These are phyloP conservation scores for Amblyjoppa proteus DNA, from an alignment of 2,888 invertebrate species.

Conservation along the genomic window DNA sequence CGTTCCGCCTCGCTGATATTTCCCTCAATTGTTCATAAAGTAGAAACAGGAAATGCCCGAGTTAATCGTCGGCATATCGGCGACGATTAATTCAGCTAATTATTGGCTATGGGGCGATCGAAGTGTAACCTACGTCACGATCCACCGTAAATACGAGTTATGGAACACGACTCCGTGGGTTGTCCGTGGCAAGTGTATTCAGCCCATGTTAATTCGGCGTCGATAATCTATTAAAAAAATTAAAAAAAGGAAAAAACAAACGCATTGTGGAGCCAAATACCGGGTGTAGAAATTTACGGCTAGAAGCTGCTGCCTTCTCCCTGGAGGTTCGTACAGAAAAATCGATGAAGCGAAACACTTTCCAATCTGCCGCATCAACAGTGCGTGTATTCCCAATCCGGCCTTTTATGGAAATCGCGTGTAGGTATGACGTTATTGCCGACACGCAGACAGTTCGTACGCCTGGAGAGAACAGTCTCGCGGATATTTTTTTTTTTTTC, in stretches of 20 bases:
- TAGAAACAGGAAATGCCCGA: neutral
- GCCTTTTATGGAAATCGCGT: slow-evolving; percentile 66
- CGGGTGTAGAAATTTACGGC: neutral
- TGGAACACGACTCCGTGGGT: neutral
- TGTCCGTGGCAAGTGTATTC: neutral
- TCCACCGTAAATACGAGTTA: neutral
- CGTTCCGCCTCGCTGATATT: slow-evolving; percentile 19
- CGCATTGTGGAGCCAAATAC: neutral
- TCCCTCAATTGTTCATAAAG: slow-evolving; percentile 9
- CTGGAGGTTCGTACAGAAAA: slow-evolving; percentile 20
- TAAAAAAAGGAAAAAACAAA: neutral
- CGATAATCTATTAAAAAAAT: neutral
- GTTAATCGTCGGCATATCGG: neutral
- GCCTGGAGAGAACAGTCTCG: slow-evolving; percentile 34
- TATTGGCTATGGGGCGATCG: neutral
- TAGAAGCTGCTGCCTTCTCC: neutral
- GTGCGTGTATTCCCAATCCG: slow-evolving; percentile 39
- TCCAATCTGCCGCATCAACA: slow-evolving; percentile 51
- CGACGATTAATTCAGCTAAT: neutral
- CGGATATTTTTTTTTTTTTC: slow-evolving; percentile 34
- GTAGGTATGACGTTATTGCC: slow-evolving; percentile 65
- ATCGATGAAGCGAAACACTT: slow-evolving; percentile 58
- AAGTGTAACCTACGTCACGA: neutral
- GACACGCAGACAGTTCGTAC: slow-evolving; percentile 37
- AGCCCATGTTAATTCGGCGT: neutral